Base-by-base conservation (phyloP, 2,888 invertebrate species). In the Argynnis bischoffii region DNA sequence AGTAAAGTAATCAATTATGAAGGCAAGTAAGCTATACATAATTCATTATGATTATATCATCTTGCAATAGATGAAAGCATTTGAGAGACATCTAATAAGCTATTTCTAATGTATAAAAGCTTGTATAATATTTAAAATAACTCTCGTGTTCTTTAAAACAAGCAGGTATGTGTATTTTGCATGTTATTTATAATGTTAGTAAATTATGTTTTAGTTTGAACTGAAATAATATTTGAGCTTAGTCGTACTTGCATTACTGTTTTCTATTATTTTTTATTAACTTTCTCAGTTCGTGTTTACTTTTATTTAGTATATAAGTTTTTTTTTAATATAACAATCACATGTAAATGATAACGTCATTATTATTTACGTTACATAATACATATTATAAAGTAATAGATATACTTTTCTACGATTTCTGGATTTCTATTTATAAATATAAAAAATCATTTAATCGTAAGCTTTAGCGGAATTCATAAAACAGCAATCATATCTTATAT, bases 31-130 rank as follows among this genome's bases (percentile, higher is more conserved):
- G n/a, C 1, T 59, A 26, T 59, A 26, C 59, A 48, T 59, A 48
- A 59, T 59, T 59, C 57, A 47, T 59, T 26, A 59, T 26, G 47
- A 59, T 47, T 47, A 59, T 46, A 26, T 47, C 21, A 47, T 47
- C 21, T 21, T 46, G 46, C 21, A 57, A 47, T 47, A 57, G 57
- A 21, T 47, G 21, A 57, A 46, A 57, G 21, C 46, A 21, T 56
- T 47, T 57, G 57, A 57, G 21, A 57, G 18, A 47, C 47, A 15
- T 57, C 46, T 57, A 47, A 21, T 46, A 57, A 57, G 46, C 15
- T 41, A 21, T 57, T 57, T 41, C 46, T 46, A 15, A 21, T n/a
- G 46, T 57, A 6, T 21, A 57, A 47, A 47, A 57, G 15, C 47
- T 26, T 46, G 21, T 11, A 26, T 21, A 46, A 59, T 59, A 59